Base-by-base conservation (phyloP, 1,140 invertebrate genomes). In the Plutomurus gul region DNA sequence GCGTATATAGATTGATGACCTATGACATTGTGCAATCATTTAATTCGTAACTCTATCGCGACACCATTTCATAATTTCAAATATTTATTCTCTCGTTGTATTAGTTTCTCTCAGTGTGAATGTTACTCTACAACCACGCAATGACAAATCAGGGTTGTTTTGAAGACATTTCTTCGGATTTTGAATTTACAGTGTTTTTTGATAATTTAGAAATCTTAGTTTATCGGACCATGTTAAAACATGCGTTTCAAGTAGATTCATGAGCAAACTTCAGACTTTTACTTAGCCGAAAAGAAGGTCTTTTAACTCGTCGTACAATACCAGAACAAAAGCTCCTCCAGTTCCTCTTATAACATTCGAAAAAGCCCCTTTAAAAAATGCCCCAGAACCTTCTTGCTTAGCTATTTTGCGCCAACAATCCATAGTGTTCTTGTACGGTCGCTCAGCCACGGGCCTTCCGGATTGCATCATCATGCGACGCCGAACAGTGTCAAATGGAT, bases 391-490 rank as follows among this genome's bases (percentile, higher is more conserved):
- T 86, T 94, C 93, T 20, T 87, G 82, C 82, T 89, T 90, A 81
- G 87, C 87, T 83, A 94, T 92, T 72, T 91, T 93, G 10, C 79
- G 85, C 92, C 93, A 94, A 86, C 91, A 93, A 85, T 93, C 90
- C 33, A 91, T 84, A 11, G 92, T 93, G 87, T 86, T 92, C 86
- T 91, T 93, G 90, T 94, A 94, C 83, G 91, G 85, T 75, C 91
- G 89, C 13, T 93, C 92, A 36, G 84, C 84, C 84, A 91, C 90
- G 40, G 90, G 88, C 81, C 37, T 47, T 22, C 92, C 92, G 85
- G 92, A 92, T 88, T 93, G 92, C 93, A 94, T 94, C 93, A 96
- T 96, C 93, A 96, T 95, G 86, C 94, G 91, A 86, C 94, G 91
- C 88, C 94, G 90, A 56, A 96, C 94, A 56, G 94, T 96, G 86